Evolutionary conservation across 2,113 vertebrate genomes (phyloP), one percentile per base, ranked within the genome.

Genomic region (Geococcyx californianus): DNA sequence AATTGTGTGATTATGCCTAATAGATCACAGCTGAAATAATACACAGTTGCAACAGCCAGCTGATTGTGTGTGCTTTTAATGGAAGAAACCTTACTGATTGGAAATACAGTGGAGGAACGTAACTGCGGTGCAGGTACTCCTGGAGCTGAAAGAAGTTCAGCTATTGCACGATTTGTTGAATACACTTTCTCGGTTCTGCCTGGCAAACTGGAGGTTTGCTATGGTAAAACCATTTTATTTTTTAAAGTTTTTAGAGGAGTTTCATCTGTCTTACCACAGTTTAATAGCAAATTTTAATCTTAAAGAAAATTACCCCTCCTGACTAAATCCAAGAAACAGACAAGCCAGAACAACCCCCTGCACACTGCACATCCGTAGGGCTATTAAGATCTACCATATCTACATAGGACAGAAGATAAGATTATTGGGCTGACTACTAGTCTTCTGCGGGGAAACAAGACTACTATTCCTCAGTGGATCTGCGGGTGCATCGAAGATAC

Each of bases 351-450:
- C 84, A 94, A 91, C 87, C 69, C 89, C 96, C 95, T 94, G 96
- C 75, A 96, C 96, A 97, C 93, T 97, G 93, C 95, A 95, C 97
- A 95, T 97, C 97, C 97, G 52, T 97, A 97, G 97, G 97, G 96
- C 97, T 98, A 97, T 98, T 98, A 98, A 98, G 97, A 97, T 97
- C 96, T 98, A 96, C 98, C 96, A 81, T 98, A 98, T 98, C 97
- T 98, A 97, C 93, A 98, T 98, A 98, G 97, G 97, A 97, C 97
- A 97, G 98, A 98, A 98, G 97, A 98, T 98, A 98, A 98, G 95
- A 96, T 98, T 98, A 98, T 97, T 98, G 97, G 97, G 96, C 97
- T 98, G 97, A 97, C 97, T 98, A 95, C 97, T 98, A 98, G 98
- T 98, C 97, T 97, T 98, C 97, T 97, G 90, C 96, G 92, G 97